Conservation (phyloP, 1,140 invertebrate genomes). For the Bombus affinis region DNA sequence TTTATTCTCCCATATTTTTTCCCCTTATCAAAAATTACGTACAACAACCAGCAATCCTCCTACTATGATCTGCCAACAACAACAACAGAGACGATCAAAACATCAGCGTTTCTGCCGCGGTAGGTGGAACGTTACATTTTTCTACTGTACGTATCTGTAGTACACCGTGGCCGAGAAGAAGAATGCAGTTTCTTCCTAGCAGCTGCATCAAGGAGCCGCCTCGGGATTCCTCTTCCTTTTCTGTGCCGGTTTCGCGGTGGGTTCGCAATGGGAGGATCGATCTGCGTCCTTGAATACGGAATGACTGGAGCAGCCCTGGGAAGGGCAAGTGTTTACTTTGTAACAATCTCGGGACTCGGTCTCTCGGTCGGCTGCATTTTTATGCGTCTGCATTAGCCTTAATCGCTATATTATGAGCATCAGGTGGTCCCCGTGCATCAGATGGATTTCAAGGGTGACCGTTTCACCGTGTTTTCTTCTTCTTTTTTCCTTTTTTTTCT, state of each 20-base stretch:
- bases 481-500: background rate
- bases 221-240: conserved; percentile 51
- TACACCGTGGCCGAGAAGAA: background rate
- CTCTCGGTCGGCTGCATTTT: conserved; percentile 68
- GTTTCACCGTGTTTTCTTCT: background rate
- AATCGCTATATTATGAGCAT: conserved; percentile 63
- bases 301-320: conserved; percentile 55
- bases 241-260: conserved; percentile 31
- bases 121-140: conserved; percentile 19
- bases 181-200: conserved; percentile 48
- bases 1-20: background rate
- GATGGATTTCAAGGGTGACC: conserved; percentile 27
- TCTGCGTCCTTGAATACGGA: conserved; percentile 65
- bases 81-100: background rate
- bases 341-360: conserved; percentile 64
- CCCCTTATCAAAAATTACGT: too few relatives aligned
- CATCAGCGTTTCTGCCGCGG: background rate
- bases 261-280: conserved; percentile 43
- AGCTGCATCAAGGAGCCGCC: conserved; percentile 21
- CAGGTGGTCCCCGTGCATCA: conserved; percentile 39
- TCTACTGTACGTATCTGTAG: background rate
- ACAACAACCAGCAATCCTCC: background rate
- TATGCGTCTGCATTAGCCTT: conserved; percentile 66
- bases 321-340: conserved; percentile 67
- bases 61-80: too few relatives aligned